These are phyloP conservation scores for Myotis yumanensis DNA, from an alignment of 2,113 vertebrate species.

Conservation along the genomic window DNA sequence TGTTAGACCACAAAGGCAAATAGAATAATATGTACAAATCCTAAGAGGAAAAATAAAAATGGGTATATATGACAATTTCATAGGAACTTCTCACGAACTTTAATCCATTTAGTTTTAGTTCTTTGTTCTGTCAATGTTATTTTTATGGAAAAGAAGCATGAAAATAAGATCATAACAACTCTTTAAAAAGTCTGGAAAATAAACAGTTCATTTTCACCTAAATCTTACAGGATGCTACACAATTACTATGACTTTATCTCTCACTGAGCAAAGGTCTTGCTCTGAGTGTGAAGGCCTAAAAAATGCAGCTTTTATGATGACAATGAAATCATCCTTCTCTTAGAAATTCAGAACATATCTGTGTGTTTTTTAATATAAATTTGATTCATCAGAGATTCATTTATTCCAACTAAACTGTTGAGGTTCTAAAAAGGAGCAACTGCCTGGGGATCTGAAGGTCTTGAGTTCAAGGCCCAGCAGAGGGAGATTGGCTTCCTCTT, in stretches of 20 bases:
- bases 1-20: background rate
- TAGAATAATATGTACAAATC: background rate
- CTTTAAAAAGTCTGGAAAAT: background rate
- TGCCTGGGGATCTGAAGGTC: background rate
- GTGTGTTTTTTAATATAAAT: slow-evolving; percentile 32
- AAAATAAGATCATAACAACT: background rate
- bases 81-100: background rate
- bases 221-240: background rate
- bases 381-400: slow-evolving; percentile 43
- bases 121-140: slow-evolving; percentile 52
- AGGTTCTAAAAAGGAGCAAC: background rate
- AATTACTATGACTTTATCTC: background rate
- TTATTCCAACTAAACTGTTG: slow-evolving; percentile 32
- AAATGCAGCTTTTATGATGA: background rate
- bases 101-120: slow-evolving; percentile 34
- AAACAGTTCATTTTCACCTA: background rate
- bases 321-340: background rate
- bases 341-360: slow-evolving; percentile 11
- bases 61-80: background rate
- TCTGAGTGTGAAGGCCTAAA: background rate
- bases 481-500: background rate
- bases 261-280: background rate
- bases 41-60: background rate
- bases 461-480: slow-evolving; percentile 18
- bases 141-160: slow-evolving; percentile 47